Conservation (phyloP, 92 coral and sea anemone genomes). For the Phymanthus crucifer region DNA sequence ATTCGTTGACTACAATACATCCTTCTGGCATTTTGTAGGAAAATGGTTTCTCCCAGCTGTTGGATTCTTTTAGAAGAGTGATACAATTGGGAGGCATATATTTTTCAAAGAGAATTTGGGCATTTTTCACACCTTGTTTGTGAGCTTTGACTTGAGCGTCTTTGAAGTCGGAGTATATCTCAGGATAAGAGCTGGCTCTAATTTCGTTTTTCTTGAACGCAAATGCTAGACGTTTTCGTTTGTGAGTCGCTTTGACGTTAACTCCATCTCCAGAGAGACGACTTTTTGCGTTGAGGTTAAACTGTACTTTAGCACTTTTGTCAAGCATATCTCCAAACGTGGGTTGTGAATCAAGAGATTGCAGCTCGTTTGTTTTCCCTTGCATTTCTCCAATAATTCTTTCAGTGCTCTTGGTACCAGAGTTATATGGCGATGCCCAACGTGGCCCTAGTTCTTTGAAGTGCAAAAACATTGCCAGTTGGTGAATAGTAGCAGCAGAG, state of each 20-base stretch:
- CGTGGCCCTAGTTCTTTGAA: conserved; percentile 30
- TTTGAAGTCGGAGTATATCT: conserved; percentile 12
- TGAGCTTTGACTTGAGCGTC: conserved; percentile 31
- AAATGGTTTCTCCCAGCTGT: not conserved
- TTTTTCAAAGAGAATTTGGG: conserved; percentile 21
- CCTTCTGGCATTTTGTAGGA: not conserved
- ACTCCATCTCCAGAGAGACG: conserved; percentile 45
- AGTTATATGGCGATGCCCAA: conserved; percentile 51
- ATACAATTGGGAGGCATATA: no score
- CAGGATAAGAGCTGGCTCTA: conserved; percentile 5
- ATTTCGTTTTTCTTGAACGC: conserved; percentile 14
- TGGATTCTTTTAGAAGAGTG: not conserved
- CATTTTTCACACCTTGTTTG: conserved; percentile 25
- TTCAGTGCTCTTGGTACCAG: conserved; percentile 53
- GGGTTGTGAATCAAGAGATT: conserved; percentile 34
- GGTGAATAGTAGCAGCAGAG: conserved; percentile 10
- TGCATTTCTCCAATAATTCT: conserved; percentile 44
- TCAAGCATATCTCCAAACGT: conserved; percentile 45
- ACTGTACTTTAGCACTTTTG: conserved; percentile 39
- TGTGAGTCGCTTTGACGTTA: conserved; percentile 36
- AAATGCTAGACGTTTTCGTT: conserved; percentile 39
- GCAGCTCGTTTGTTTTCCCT: conserved; percentile 36
- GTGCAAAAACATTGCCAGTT: conserved; percentile 58
- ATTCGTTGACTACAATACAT: not conserved
- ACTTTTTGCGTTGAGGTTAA: conserved; percentile 46